These are phyloP conservation scores for Hyla sarda DNA, from an alignment of 2,113 vertebrate genomes.

Conservation along the genomic window DNA sequence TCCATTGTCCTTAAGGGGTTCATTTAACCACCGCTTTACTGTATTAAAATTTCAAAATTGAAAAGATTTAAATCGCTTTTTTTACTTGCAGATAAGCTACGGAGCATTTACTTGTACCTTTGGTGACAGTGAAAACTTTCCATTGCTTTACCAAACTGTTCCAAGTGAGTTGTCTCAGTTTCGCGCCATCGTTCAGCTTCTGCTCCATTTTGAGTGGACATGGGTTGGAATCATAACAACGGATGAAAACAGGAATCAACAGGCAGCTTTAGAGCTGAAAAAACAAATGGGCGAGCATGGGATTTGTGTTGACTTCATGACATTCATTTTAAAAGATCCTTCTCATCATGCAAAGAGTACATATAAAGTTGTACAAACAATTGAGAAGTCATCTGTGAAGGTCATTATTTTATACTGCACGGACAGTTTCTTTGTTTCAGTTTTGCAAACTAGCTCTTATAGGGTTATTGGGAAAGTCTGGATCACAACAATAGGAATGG, in stretches of 20 bases:
- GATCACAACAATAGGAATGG: not conserved
- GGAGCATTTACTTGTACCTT: not conserved
- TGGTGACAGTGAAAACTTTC: not conserved
- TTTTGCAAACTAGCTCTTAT: not conserved
- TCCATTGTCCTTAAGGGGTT: too few species aligned
- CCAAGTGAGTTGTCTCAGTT: constrained; percentile 8
- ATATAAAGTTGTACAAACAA: not conserved
- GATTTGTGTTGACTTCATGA: constrained; percentile 34
- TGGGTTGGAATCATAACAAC: constrained; percentile 40
- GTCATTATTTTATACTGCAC: constrained; percentile 6
- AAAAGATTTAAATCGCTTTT: not conserved
- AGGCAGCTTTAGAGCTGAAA: not conserved
- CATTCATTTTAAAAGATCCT: not conserved
- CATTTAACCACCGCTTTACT: too few species aligned
- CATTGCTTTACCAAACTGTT: not conserved
- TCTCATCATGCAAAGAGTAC: too few species aligned
- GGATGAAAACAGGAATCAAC: not conserved
- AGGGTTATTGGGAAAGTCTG: not conserved
- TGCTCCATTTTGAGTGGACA: constrained; percentile 31
- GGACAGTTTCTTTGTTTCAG: not conserved
- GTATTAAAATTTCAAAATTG: not conserved
- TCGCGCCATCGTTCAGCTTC: constrained; percentile 22
- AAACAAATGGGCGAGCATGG: constrained; percentile 12
- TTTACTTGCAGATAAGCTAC: constrained; percentile 32
- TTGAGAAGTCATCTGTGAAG: constrained; percentile 25